phyloP scores from a whole-genome alignment of 2,113 vertebrate genomes.

The Saguinus imperator region DNA sequence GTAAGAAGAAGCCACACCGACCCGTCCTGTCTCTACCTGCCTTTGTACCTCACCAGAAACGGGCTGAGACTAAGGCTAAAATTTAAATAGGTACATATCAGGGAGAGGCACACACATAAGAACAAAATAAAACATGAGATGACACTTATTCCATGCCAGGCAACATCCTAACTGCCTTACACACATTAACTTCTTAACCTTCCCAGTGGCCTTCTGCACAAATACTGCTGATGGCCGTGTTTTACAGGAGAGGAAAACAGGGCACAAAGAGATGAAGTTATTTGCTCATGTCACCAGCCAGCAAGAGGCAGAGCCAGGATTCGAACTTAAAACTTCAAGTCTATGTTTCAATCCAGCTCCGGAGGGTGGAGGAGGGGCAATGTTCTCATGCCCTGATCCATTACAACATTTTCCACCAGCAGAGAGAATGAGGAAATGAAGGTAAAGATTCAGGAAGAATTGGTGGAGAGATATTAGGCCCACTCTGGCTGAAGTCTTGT shows the following conservation, averaged over 20 bases:
- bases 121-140: neutral
- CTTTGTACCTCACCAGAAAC: neutral
- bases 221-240: neutral
- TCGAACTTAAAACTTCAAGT: neutral
- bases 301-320: neutral
- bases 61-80: neutral
- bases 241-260: neutral
- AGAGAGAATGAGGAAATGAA: neutral
- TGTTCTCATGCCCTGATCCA: neutral
- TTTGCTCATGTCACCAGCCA: neutral
- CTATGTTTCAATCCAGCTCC: neutral
- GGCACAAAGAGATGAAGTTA: neutral
- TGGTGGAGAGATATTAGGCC: neutral
- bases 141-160: neutral
- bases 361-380: neutral
- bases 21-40: neutral
- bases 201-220: neutral
- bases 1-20: neutral
- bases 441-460: neutral
- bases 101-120: neutral
- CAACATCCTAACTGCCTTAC: rapidly evolving
- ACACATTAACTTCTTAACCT: neutral
- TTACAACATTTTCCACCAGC: neutral
- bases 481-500: neutral
- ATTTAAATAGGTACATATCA: neutral